Base-by-base conservation (phyloP, 1,140 invertebrate species). In the Cherax quadricarinatus region DNA sequence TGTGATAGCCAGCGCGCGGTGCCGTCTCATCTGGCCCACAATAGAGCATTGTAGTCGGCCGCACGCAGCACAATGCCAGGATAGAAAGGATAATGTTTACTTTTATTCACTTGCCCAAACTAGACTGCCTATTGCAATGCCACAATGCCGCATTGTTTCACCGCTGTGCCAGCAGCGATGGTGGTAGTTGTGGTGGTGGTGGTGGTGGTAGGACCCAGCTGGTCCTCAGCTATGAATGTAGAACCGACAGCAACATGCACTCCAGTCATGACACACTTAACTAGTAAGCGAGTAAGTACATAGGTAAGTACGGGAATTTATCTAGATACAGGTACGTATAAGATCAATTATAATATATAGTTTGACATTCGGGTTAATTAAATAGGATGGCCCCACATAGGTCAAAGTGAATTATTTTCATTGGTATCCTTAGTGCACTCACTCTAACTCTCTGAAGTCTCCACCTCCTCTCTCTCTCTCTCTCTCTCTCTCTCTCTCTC, bases 1-100 rank as follows among this genome's bases (percentile, higher is more conserved):
- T 78, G 82, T 90, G 89, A 89, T 89, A 89, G 79, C 78, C 79
- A 24, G 89, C 80, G 89, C 79, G 86, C 82, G 82, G 89, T 57
- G 79, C 53, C 89, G 89, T 90, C 89, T 90, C 89, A 90, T 90
- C 89, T 90, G 82, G 66, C 16, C 89, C 82, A 90, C 89, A 90
- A 90, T 90, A 85, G 89, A 82, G 89, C 83, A 90, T 90, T 90
- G 89, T 90, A 90, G 82, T 84, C 82, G 70, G 89, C 83, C 89
- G 81, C 82, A 85, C 89, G 79, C 82, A 57, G 89, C 82, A 90
- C 89, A 90, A 90, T 90, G 89, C 82, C 89, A 78, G 89, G 89
- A 90, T 90, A 90, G 89, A 90, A 90, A 90, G 89, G 89, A 90
- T 90, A 90, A 90, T 90, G 89, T 90, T 90, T 90, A 90, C 89